Evolutionary conservation across 1,140 invertebrate species (phyloP).

Genomic region (Pachypsylla venusta): DNA sequence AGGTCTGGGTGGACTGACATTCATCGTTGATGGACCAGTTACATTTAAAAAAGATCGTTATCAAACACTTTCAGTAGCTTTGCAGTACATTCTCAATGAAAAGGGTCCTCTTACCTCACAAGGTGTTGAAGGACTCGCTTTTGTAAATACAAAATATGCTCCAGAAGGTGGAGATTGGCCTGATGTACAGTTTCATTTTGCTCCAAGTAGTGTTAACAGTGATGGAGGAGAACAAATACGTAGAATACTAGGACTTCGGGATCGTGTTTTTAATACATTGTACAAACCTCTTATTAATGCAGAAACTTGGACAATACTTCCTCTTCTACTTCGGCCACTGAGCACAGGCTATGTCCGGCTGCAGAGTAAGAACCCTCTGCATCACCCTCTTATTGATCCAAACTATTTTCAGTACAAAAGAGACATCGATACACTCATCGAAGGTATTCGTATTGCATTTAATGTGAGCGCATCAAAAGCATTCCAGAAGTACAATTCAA

Average conservation of each 20-base stretch:
- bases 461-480: constrained; percentile 59
- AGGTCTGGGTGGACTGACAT: constrained; percentile 64
- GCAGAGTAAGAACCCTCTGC: constrained; percentile 57
- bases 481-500: constrained; percentile 62
- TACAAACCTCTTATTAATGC: constrained; percentile 61
- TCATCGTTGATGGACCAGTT: constrained; percentile 60
- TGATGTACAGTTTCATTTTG: constrained; percentile 75
- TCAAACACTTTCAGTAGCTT: constrained; percentile 55
- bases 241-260: constrained; percentile 56
- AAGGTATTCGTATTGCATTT: constrained; percentile 68
- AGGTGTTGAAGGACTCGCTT: constrained; percentile 66
- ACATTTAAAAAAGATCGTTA: constrained; percentile 61
- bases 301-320: constrained; percentile 72
- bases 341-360: constrained; percentile 69
- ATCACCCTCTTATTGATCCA: constrained; percentile 75
- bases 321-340: constrained; percentile 59
- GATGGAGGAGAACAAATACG: constrained; percentile 59
- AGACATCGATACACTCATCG: constrained; percentile 56
- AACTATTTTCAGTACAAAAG: constrained; percentile 74
- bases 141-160: constrained; percentile 69
- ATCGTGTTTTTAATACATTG: constrained; percentile 66
- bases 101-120: constrained; percentile 61
- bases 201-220: constrained; percentile 62
- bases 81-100: constrained; percentile 66
- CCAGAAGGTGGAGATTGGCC: constrained; percentile 56